These are phyloP conservation scores for Stenchaetothrips biformis DNA, from an alignment of 2,888 invertebrate genomes.

Conservation along the genomic window DNA sequence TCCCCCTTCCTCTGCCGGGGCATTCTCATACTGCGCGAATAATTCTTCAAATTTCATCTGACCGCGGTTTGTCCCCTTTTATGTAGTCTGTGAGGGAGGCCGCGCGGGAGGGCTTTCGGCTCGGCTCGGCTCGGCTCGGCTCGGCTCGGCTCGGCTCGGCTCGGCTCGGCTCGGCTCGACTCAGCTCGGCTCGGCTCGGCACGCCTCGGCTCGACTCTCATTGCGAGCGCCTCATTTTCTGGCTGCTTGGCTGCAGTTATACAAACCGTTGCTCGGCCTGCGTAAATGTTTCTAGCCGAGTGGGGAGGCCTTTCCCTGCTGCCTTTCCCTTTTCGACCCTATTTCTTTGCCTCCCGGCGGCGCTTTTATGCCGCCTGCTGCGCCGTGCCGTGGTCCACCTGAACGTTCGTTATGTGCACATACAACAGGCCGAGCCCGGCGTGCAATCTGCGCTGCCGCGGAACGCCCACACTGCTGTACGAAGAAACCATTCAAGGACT, in stretches of 20 bases:
- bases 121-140: neutral
- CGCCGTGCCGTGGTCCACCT: neutral
- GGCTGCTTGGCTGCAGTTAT: slow-evolving; percentile 4
- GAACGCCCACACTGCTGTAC: too few species aligned
- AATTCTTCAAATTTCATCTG: slow-evolving; percentile 5
- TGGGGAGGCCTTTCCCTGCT: neutral
- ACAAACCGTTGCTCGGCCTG: neutral
- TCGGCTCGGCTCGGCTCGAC: neutral
- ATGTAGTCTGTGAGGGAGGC: neutral
- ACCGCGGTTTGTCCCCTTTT: slow-evolving; percentile 6
- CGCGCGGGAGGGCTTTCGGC: neutral
- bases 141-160: neutral
- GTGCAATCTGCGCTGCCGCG: neutral
- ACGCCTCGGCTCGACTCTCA: neutral
- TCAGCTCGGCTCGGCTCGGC: neutral
- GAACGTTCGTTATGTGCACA: too few species aligned
- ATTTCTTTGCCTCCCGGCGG: neutral
- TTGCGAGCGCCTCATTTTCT: neutral
- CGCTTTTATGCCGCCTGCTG: neutral
- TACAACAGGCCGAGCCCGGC: neutral
- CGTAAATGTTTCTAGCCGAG: neutral
- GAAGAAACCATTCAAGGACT: neutral
- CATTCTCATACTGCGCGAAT: neutral
- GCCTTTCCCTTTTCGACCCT: neutral
- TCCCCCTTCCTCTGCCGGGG: neutral